Base-by-base conservation (phyloP, 92 coral and sea anemone species). In the Parazoanthus swiftii region DNA sequence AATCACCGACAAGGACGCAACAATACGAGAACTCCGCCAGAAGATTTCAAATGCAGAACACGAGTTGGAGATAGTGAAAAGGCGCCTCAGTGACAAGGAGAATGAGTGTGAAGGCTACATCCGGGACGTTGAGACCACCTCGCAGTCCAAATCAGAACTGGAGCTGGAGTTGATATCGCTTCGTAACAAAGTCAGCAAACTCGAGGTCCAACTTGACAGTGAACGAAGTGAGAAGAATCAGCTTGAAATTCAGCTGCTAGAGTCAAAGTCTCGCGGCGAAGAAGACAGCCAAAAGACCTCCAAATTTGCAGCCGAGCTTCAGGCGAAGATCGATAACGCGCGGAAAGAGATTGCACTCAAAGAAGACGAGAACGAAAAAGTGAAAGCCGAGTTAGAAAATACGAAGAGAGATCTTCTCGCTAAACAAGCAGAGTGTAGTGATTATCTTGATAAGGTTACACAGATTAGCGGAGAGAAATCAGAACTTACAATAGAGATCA, bases 391-490 rank as follows among this genome's bases (percentile, higher is more conserved):
- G 35, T 66, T 88, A 39, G 98, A 97, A 83, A 91, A 92, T 1
- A 82, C 94, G 2, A 90, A 94, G 76, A 88, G 95, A 83, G 98
- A 97, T 58, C 92, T 93, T 44, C 92, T 90, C 68, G 92, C 94
- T 18, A 97, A 96, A 83, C 96, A 95, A 58, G 94, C 95, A 50
- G 94, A 96, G 87, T 92, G 94, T 89, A 90, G 88, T 20, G 93
- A 82, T 37, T 80, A 92, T 20, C 87, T 91, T 59, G 98, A 97
- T 75, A 94, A 95, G 89, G 79, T 95, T 14, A 92, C 94, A 74
- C 93, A 91, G 91, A 88, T 97, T 72, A 93, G 90, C 54, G 88
- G 93, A 29, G 99, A 97, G 83, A 96, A 97, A 90, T 93, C 96
- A 11, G 98, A 96, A 79, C 90, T 97, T 54, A 96, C 96, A 51